Base-by-base conservation (phyloP, 2,888 invertebrate genomes). In the Aspidiotus destructor region DNA sequence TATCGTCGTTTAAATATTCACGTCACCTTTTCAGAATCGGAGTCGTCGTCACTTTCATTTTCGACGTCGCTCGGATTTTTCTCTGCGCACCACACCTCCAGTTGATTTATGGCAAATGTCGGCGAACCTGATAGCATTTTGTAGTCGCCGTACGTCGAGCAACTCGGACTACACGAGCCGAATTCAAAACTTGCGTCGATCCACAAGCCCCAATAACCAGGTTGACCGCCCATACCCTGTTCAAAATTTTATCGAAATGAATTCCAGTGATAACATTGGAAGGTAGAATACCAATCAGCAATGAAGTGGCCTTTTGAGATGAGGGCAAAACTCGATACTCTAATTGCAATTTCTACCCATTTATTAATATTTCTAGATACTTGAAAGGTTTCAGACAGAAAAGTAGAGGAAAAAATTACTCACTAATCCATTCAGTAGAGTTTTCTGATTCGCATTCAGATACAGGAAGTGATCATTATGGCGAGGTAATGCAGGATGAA, bases 391-490 rank as follows among this genome's bases (percentile, higher is more conserved):
- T 28, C 2, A 28, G 5, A 28, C 28, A 28, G 5, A 28, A 28
- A 28, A 5, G 28, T 28, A 28, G 5, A 28, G 28, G 28, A 28
- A 28, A 28, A 28, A 16, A 58, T 15, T 28, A 54, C 68, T 42
- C 17, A 68, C 68, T 68, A 96, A 76, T 71, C 96, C 96, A 79
- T 97, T 97, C 0, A 94, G 94, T 82, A 97, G 81, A 0, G 94
- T 95, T 79, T 94, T 89, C 73, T 94, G 93, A 74, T 92, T 88
- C 70, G 88, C 81, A 79, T 96, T 96, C 72, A 97, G 82, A 77
- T 97, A 97, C 80, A 92, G 92, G 77, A 86, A 97, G 76, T 96
- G 92, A 71, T 88, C 83, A 77, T 96, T 95, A 77, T 88, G 92
- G 28, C 28, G 28, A 0, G 85, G 86, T 0, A 92, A 90, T 0